Evolutionary conservation across 1,140 invertebrate species (phyloP).

Genomic region (Oedothorax gibbosus): DNA sequence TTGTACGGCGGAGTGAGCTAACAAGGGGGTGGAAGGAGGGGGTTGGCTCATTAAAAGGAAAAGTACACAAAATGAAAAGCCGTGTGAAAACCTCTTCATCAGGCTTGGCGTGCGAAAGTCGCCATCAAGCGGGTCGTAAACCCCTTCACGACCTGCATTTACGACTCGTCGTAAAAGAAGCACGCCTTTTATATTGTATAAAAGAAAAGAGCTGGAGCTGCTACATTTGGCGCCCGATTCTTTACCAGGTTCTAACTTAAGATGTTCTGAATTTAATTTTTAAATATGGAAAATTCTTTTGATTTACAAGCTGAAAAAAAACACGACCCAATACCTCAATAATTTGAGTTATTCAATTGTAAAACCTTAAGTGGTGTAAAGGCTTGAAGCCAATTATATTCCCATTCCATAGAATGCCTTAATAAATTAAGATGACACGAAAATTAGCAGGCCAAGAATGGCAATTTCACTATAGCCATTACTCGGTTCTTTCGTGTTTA

Average conservation of each 20-base stretch:
- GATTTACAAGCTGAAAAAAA: too few relatives aligned
- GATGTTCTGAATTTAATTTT: not conserved
- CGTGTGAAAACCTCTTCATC: constrained; percentile 61
- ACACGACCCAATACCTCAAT: too few relatives aligned
- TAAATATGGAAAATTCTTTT: not conserved
- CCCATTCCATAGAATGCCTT: too few relatives aligned
- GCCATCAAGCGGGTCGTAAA: constrained; percentile 57
- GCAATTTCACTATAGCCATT: not conserved
- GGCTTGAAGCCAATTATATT: too few relatives aligned
- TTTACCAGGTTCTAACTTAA: too few relatives aligned
- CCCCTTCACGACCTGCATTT: constrained; percentile 58
- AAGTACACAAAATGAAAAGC: constrained; percentile 62
- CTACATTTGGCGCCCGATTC: constrained; percentile 38
- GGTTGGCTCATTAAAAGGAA: constrained; percentile 60
- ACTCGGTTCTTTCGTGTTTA: too few relatives aligned
- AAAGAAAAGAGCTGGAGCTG: constrained; percentile 5
- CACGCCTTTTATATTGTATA: constrained; percentile 42
- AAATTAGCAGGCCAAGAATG: not conserved
- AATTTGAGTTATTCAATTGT: too few relatives aligned
- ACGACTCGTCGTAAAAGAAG: constrained; percentile 59
- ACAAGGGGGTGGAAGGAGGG: constrained; percentile 46
- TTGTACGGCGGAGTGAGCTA: constrained; percentile 25
- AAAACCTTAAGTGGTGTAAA: too few relatives aligned
- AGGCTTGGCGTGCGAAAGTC: constrained; percentile 51
- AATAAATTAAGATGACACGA: too few relatives aligned